Evolutionary conservation across 1,140 invertebrate genomes (phyloP), one percentile per base, ranked within the genome.

Genomic region (Camponotus pennsylvanicus): DNA sequence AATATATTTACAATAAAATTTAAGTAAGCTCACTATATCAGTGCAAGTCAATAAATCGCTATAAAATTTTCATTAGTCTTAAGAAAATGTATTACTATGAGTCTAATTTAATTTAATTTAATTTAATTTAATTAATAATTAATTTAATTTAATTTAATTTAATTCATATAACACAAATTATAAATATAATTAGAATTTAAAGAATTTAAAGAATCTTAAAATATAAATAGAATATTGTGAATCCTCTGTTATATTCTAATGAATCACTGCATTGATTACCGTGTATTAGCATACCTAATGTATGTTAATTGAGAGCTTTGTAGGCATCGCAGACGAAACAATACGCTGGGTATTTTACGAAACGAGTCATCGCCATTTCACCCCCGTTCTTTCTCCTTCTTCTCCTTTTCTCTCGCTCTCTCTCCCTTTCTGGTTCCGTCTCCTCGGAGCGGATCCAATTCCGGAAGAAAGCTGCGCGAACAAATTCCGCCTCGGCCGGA

Each of bases 401-500:
- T 32, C 15, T 32, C 49, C 9, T 2, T 21, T 40, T 52, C 27
- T 59, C 57, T 32, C 27, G 0, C 18, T 49, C 57, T 40, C 34
- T 49, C 64, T 85, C 61, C 18, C 40, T 59, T 45, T n/a, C 49
- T 9, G 2, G 61, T 52, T 21, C 42, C 27, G 59, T 76, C 21
- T 45, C 45, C 52, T 55, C 64, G 27, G 27, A 57, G 85, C 67
- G 79, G 79, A 88, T 87, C 57, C 77, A 84, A 91, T 90, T 90
- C 91, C 88, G 89, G 86, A 92, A 92, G 93, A 93, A 93, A 93
- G 93, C 92, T 75, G 69, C 89, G 61, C 77, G 88, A 92, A 89
- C 89, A 90, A 91, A 92, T 90, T 87, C 86, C 87, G 64, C 86
- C 57, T 64, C 71, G 59, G 70, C 70, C 70, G 61, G 79, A 88